Evolutionary conservation across 2,113 vertebrate species (phyloP), one percentile per base, ranked within the genome.

Genomic region (Malurus melanocephalus): DNA sequence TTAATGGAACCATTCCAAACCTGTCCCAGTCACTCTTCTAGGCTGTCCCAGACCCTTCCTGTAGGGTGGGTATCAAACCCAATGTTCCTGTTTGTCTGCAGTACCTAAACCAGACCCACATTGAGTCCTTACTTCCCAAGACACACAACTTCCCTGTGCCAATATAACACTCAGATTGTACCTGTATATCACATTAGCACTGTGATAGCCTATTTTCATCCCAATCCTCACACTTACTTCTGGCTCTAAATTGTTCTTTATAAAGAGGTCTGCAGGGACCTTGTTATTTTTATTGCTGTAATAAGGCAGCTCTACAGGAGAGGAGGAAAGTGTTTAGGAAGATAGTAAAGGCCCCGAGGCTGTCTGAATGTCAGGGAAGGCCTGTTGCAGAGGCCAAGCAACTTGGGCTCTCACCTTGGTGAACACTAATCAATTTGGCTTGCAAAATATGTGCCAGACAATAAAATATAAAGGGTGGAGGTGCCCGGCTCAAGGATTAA

Each of bases 271-370:
- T 97, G 95, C 94, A 87, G 97, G 96, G 97, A 97, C 94, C 97
- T 97, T 96, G 96, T 97, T 97, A 97, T 97, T 97, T 97, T 97
- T 96, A 97, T 97, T 96, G 95, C 94, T 95, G 88, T 92, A 94
- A 95, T 95, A 97, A 97, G 94, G 90, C 89, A 91, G 95, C 92
- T 94, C 96, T 92, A 67, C 91, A 91, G 68, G 94, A 95, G 85
- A 92, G 94, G 77, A 95, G 74, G 49, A 76, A 95, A 93, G 78
- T 89, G 89, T 96, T 96, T 94, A 94, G 95, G 94, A 80, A 91
- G 94, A 93, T 35, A 85, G 89, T 33, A 52, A 95, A 59, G 86
- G 84, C 83, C 87, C 84, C 0, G 75, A 87, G 91, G 82, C 92
- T 91, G 89, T 64, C 69, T 87, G 73, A 38, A 57, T 79, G 60